Percentiles rank a stretch among this genome's conserved stretches.
These are phyloP conservation scores for Nibea coibor DNA, from an alignment of 2,113 vertebrate genomes.

Conservation along the genomic window DNA sequence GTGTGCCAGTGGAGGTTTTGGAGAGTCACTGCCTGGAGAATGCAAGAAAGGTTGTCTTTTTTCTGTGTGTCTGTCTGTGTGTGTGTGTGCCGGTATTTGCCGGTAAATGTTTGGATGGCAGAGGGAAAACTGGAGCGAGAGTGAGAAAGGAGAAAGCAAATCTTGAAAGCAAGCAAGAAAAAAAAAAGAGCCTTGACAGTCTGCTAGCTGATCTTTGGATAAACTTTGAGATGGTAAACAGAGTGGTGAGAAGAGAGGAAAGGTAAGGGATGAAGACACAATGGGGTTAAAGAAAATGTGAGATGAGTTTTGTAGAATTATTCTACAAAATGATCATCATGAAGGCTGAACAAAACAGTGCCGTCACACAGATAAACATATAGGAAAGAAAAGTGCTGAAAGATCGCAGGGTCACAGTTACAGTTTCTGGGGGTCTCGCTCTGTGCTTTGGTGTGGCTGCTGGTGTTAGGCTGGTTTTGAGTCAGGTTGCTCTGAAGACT, in stretches of 20 bases:
- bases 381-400: constrained; percentile 30
- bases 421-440: constrained; percentile 12
- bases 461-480: constrained; percentile 22
- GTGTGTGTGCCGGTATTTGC: constrained; percentile 67
- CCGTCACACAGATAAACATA: neutral
- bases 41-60: constrained; percentile 63
- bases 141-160: constrained; percentile 61
- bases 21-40: constrained; percentile 78
- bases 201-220: constrained; percentile 40
- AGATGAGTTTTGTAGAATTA: constrained; percentile 1
- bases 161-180: constrained; percentile 35
- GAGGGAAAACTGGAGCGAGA: constrained; percentile 51
- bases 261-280: constrained; percentile 44
- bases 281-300: constrained; percentile 25
- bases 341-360: constrained; percentile 9
- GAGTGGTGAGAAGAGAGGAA: constrained; percentile 27
- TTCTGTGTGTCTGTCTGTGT: constrained; percentile 34
- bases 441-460: neutral
- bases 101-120: constrained; percentile 71
- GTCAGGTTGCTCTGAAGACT: constrained; percentile 37
- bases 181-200: constrained; percentile 18
- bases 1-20: constrained; percentile 81
- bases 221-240: constrained; percentile 38
- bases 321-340: constrained; percentile 16
- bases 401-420: constrained; percentile 33